Base-by-base conservation (phyloP, 1,140 invertebrate genomes). In the Drosophila nebulosa region DNA sequence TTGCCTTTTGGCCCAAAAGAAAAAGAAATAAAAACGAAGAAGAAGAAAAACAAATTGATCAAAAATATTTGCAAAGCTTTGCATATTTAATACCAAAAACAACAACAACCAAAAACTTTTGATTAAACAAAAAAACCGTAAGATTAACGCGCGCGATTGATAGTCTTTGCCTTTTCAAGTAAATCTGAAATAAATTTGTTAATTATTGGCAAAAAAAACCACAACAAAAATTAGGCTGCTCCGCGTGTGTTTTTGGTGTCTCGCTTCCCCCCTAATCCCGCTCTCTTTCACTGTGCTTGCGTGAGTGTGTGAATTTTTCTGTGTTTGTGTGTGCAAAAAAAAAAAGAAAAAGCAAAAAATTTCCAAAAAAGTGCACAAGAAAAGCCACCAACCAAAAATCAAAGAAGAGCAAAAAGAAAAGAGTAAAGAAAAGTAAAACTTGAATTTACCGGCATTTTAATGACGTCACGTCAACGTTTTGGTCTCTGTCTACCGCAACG, bases 371-470 rank as follows among this genome's bases (percentile, higher is more conserved):
- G 50, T 53, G 21, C 39, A 62, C 10, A 62, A 36, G n/a, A n/a
- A n/a, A n/a, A n/a, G n/a, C n/a, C n/a, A n/a, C n/a, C n/a, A n/a
- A n/a, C n/a, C 27, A 36, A 35, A 58, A 27, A 64, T 46, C 12
- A 22, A 55, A 66, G 39, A 30, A 21, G 58, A 30, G 30, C n/a
- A n/a, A n/a, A n/a, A 65, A 26, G 9, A 35, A 26, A 53, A 62
- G 51, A 51, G 57, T 18, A 39, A 42, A 14, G 53, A 57, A 63
- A 69, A 64, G 46, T 69, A 53, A 72, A 58, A 55, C 42, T 36
- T 75, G 69, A 73, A 64, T 78, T 77, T 81, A 66, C 83, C 81
- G 81, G 81, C 81, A 78, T 78, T 74, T 86, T 88, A 75, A 88
- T 86, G 81, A 85, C 81, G 81, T 85, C 81, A 85, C 81, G 64